Conservation (phyloP, 2,113 vertebrate species). For the Todiramphus chloris region DNA sequence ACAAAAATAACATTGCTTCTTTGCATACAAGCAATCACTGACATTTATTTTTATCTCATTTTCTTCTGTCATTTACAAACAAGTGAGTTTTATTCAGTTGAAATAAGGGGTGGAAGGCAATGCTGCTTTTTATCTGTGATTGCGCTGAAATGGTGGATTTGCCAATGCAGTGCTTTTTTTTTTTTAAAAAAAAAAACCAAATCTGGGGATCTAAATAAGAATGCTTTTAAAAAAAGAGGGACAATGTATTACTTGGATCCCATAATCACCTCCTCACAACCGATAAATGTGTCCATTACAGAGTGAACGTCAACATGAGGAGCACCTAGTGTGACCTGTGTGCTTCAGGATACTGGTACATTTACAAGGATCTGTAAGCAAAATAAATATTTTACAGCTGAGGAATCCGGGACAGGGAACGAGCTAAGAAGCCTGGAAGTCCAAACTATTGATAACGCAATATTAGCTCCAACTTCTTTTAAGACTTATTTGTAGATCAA, state of each 20-base stretch:
- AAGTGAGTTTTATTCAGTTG: not conserved
- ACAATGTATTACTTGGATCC: not conserved
- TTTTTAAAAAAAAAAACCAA: not conserved
- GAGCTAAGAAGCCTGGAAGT: not conserved
- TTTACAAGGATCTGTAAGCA: not conserved
- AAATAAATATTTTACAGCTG: not conserved
- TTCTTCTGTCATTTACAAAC: not conserved
- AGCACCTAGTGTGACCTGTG: not conserved
- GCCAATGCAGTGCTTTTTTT: not conserved
- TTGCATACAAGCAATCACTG: not conserved
- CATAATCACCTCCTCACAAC: not conserved
- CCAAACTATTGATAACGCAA: not conserved
- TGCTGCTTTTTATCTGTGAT: not conserved
- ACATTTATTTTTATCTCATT: not conserved
- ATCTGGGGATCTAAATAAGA: not conserved
- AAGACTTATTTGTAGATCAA: not conserved
- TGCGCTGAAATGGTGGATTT: not conserved
- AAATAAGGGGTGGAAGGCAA: not conserved
- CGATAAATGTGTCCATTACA: not conserved
- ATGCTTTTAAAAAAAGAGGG: not conserved
- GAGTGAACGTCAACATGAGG: not conserved
- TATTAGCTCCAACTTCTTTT: not conserved
- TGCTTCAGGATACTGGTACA: not conserved
- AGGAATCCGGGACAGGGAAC: not conserved
- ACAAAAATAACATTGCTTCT: not conserved